These are phyloP conservation scores for Champsocephalus gunnari DNA, from an alignment of 2,797 vertebrate genomes.

Conservation along the genomic window DNA sequence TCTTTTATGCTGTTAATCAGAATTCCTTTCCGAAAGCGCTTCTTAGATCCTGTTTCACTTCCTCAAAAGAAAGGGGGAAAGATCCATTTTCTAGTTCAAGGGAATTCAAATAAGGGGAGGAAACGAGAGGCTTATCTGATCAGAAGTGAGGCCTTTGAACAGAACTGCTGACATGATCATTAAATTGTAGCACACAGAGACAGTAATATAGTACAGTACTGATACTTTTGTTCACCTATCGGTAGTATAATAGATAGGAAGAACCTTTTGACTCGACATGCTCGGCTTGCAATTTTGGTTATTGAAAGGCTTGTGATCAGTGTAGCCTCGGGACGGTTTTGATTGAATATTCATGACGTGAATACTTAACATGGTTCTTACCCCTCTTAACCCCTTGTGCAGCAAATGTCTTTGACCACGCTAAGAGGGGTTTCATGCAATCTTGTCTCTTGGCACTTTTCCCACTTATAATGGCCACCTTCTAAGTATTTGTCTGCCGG, in stretches of 20 bases:
- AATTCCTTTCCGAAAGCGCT: conserved; percentile 65
- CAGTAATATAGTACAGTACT: conserved; percentile 68
- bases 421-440: conserved; percentile 40
- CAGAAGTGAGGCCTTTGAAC: conserved; percentile 80
- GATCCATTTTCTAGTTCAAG: conserved; percentile 81
- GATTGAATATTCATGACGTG: conserved; percentile 79
- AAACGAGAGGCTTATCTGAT: conserved; percentile 80
- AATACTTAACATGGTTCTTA: conserved; percentile 65
- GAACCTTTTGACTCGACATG: conserved; percentile 76
- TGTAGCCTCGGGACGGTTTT: conserved; percentile 65
- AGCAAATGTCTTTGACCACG: conserved; percentile 53
- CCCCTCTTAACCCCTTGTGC: conserved; percentile 59
- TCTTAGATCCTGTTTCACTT: conserved; percentile 66
- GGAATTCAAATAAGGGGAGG: conserved; percentile 78
- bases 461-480: conserved; percentile 42
- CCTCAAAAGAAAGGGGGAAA: conserved; percentile 49
- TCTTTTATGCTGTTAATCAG: conserved; percentile 73
- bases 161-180: conserved; percentile 86
- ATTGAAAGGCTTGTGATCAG: conserved; percentile 79
- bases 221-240: conserved; percentile 84
- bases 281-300: conserved; percentile 76
- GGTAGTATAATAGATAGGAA: conserved; percentile 81
- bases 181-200: conserved; percentile 77
- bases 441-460: conserved; percentile 40
- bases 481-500: conserved; percentile 33